Evolutionary conservation across 2,888 invertebrate species (phyloP).

Genomic region (Cantharis flavilabris): DNA sequence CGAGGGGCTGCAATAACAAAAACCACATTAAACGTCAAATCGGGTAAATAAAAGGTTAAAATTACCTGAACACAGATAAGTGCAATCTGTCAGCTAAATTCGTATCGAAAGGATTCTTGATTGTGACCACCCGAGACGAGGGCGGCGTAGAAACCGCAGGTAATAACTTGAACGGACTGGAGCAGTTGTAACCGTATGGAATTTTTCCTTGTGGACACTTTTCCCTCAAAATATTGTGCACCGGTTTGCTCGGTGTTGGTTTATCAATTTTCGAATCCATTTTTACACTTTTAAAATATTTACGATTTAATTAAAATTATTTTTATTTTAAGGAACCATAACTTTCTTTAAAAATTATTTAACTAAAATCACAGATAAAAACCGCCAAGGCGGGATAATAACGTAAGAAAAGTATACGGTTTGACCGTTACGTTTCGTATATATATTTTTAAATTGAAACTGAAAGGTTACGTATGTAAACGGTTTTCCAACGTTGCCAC

Average conservation of each 20-base stretch:
- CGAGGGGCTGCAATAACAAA: conserved; percentile 48
- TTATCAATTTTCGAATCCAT: neutral
- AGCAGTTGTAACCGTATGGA: conserved; percentile 33
- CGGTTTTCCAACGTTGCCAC: neutral
- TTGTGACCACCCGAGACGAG: conserved; percentile 58
- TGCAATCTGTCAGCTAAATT: conserved; percentile 68
- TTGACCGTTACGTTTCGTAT: neutral
- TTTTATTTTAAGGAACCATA: neutral
- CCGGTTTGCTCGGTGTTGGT: neutral
- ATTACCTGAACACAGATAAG: conserved; percentile 71
- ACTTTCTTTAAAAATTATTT: neutral
- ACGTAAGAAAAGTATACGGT: neutral
- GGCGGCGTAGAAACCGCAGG: conserved; percentile 62
- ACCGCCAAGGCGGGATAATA: neutral
- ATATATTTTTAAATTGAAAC: neutral
- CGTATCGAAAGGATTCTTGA: conserved; percentile 72
- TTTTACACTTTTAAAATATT: neutral
- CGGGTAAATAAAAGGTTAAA: neutral
- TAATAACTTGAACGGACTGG: conserved; percentile 52
- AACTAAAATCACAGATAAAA: conserved; percentile 2
- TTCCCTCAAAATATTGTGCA: conserved; percentile 20
- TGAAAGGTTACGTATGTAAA: neutral
- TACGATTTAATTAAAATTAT: neutral
- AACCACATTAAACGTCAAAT: neutral
- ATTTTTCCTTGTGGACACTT: conserved; percentile 29